A percentile compares a stretch with the other conserved stretches of the same genome.
Evolutionary conservation across 2,113 vertebrate genomes (phyloP).

Genomic region (Halichoerus grypus): DNA sequence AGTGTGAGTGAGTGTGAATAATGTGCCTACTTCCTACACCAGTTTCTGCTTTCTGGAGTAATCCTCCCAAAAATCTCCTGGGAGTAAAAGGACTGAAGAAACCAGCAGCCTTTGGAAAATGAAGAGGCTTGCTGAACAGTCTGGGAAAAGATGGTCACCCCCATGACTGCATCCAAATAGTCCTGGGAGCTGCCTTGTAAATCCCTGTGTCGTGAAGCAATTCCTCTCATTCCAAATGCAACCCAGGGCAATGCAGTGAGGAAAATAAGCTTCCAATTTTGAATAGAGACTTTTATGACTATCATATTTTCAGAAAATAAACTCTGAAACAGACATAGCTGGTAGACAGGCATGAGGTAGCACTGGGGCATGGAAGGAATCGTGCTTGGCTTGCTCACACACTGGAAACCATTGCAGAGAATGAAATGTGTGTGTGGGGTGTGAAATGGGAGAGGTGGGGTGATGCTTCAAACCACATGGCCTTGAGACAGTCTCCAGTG

Average conservation of each 20-base stretch:
- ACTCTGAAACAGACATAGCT: slow-evolving; percentile 31
- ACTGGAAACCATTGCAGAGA: neutral
- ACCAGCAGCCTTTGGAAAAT: slow-evolving; percentile 20
- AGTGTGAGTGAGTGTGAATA: neutral
- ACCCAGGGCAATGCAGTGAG: neutral
- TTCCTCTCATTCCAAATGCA: slow-evolving; percentile 33
- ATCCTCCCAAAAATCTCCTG: neutral
- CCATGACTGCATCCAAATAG: neutral
- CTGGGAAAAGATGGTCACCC: slow-evolving; percentile 39
- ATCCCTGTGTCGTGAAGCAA: neutral
- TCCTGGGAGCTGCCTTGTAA: slow-evolving; percentile 31
- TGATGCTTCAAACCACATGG: neutral
- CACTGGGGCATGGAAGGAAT: neutral
- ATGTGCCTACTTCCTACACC: neutral
- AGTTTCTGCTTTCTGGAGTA: slow-evolving; percentile 60
- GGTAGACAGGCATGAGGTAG: slow-evolving; percentile 14
- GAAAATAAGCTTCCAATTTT: slow-evolving; percentile 61
- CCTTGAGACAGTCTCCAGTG: neutral
- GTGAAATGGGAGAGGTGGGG: neutral
- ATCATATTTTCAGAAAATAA: slow-evolving; percentile 69
- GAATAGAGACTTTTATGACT: slow-evolving; percentile 49
- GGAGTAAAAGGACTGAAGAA: slow-evolving; percentile 20
- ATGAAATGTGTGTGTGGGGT: neutral
- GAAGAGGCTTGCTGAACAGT: neutral
- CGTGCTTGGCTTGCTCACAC: neutral